These are phyloP conservation scores for Narcine bancroftii DNA, from an alignment of 2,113 vertebrate genomes.

Conservation along the genomic window DNA sequence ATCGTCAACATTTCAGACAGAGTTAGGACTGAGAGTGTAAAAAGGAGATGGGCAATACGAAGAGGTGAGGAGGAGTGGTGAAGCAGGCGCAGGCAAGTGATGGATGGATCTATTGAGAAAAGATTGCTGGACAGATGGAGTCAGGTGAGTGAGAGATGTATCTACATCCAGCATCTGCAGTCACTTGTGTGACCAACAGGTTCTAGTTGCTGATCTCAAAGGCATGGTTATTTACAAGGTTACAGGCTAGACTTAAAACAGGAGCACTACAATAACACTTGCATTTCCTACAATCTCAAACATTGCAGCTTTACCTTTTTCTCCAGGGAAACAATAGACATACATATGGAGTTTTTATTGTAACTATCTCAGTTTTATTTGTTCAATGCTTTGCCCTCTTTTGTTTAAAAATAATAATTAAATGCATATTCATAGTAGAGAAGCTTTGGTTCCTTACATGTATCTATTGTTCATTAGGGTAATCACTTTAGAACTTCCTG, in stretches of 20 bases:
- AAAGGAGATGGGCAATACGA: too few relatives aligned
- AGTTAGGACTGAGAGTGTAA: too few relatives aligned
- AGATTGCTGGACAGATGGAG: too few relatives aligned
- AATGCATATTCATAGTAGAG: background rate
- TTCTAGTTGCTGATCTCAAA: background rate
- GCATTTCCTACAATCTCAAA: background rate
- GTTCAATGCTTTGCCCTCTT: too few relatives aligned
- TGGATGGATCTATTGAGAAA: too few relatives aligned
- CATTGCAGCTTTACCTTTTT: background rate
- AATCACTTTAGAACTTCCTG: too few relatives aligned
- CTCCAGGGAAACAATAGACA: background rate
- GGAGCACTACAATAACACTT: background rate
- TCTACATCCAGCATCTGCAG: too few relatives aligned
- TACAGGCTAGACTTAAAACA: background rate
- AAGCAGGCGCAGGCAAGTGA: too few relatives aligned
- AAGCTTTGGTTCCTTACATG: background rate
- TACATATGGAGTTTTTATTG: background rate
- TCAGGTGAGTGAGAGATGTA: too few relatives aligned
- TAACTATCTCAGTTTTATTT: background rate
- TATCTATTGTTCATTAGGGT: background rate
- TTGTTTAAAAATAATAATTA: background rate
- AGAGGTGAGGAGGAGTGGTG: too few relatives aligned
- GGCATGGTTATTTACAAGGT: background rate
- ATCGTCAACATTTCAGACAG: too few relatives aligned
- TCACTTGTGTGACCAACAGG: too few relatives aligned